Conservation (phyloP, 2,797 vertebrate genomes). For the Cossypha dichroa region DNA sequence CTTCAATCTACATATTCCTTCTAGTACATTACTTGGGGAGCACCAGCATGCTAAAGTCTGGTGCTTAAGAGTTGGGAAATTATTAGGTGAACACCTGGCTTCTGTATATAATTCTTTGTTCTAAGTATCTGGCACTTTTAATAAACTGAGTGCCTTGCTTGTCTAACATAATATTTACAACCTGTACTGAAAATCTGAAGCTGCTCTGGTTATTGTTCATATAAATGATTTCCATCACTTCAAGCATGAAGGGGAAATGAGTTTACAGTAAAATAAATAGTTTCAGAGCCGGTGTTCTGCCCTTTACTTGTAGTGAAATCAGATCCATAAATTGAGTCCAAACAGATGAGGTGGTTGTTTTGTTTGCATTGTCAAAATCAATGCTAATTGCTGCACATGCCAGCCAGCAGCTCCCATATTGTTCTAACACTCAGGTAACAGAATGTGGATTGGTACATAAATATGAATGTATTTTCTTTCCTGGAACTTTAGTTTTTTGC, state of each 20-base stretch:
- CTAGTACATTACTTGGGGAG: neutral
- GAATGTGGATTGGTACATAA: neutral
- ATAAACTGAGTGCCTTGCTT: neutral
- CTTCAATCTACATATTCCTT: neutral
- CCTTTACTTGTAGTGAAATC: neutral
- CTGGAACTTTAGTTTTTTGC: neutral
- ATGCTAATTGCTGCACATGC: neutral
- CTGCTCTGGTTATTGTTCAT: neutral
- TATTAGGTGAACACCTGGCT: neutral
- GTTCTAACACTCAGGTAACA: neutral
- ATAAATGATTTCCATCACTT: neutral
- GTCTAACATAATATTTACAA: neutral
- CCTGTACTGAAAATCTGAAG: neutral
- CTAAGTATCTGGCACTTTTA: neutral
- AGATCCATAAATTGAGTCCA: neutral
- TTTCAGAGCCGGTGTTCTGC: neutral
- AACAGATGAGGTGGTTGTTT: neutral
- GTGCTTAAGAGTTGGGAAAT: neutral
- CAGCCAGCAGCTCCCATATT: neutral
- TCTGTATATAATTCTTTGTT: neutral
- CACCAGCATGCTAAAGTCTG: neutral
- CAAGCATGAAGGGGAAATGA: neutral
- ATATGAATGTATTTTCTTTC: neutral
- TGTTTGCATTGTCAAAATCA: neutral
- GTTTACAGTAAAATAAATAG: neutral